Percentiles rank a stretch among this genome's conserved stretches.
Conservation (phyloP, 2,113 vertebrate genomes). For the Rhodinocichla rosea region DNA sequence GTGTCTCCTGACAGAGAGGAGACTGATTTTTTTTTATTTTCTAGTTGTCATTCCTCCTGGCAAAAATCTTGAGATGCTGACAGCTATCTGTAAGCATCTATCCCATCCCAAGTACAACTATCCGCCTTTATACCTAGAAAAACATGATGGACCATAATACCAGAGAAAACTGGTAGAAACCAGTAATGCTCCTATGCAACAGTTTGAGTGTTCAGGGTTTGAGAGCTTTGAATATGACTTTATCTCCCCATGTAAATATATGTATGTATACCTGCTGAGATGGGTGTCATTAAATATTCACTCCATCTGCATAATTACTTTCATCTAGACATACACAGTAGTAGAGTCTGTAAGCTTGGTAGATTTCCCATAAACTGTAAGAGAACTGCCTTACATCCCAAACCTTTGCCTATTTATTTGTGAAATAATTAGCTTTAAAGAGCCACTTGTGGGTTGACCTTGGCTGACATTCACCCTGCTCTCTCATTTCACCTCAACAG, state of each 20-base stretch:
- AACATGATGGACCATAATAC: neutral
- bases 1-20: neutral
- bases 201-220: neutral
- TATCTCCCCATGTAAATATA: neutral
- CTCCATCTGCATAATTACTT: neutral
- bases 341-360: neutral
- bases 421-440: neutral
- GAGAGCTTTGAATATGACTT: neutral
- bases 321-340: neutral
- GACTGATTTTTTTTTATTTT: neutral
- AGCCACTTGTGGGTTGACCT: neutral
- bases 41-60: neutral
- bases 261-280: accelerated
- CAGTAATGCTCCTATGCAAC: neutral
- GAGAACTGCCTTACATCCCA: neutral
- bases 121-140: neutral
- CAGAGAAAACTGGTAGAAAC: neutral
- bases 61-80: neutral
- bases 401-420: neutral
- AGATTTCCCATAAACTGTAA: neutral
- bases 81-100: neutral
- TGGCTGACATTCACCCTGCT: neutral
- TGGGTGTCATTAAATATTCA: neutral
- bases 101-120: neutral
- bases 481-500: neutral